Percentiles rank a stretch among this genome's conserved stretches.
These are phyloP conservation scores for Meda fulgida DNA, from an alignment of 2,797 vertebrate genomes.

Conservation along the genomic window DNA sequence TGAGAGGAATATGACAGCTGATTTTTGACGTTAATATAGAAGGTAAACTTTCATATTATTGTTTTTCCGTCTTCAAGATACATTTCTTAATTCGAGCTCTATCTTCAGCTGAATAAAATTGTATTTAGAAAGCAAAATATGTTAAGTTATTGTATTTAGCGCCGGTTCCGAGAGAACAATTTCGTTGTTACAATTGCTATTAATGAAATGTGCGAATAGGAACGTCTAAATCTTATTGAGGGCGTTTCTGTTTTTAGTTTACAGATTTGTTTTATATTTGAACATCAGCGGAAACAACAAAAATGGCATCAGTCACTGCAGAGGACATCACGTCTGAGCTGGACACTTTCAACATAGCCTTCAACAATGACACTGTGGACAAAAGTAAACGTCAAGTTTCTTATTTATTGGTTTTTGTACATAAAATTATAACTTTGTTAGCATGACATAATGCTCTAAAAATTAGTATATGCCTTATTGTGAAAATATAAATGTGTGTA, in stretches of 20 bases:
- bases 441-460: neutral
- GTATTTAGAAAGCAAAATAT: neutral
- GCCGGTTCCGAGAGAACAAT: neutral
- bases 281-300: slow-evolving; percentile 7
- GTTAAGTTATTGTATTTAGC: neutral
- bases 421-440: neutral
- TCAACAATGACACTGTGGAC: slow-evolving; percentile 71
- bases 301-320: slow-evolving; percentile 69
- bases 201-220: neutral
- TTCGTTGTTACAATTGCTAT: neutral
- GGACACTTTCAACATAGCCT: slow-evolving; percentile 71
- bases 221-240: neutral
- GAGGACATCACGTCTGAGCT: slow-evolving; percentile 73
- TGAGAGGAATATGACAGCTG: neutral
- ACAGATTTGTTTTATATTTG: neutral
- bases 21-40: neutral
- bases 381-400: slow-evolving; percentile 69
- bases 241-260: neutral
- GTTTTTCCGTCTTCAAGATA: neutral
- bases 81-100: neutral
- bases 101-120: slow-evolving; percentile 50
- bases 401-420: neutral
- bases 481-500: neutral
- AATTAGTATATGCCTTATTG: neutral
- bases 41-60: neutral